phyloP scores from a whole-genome alignment of 1,140 invertebrate genomes.

The Dreissena rostriformis region DNA sequence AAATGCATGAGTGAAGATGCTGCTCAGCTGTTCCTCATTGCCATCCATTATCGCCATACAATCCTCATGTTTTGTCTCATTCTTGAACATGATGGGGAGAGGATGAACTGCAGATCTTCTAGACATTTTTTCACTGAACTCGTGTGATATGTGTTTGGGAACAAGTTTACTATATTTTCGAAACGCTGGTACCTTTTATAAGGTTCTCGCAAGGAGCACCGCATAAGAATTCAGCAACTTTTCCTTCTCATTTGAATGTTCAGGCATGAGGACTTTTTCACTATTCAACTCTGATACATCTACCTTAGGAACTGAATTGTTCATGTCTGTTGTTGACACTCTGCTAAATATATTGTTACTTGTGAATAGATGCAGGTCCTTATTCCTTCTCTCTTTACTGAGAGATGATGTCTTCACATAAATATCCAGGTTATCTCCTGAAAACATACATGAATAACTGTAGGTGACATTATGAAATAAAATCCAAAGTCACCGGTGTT shows the following conservation, averaged over 20 bases:
- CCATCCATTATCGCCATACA: conserved; percentile 32
- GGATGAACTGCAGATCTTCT: conserved; percentile 3
- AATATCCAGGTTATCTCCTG: conserved; percentile 36
- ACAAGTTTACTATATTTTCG: not conserved
- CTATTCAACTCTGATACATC: not conserved
- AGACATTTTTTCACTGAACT: conserved; percentile 36
- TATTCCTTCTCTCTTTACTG: conserved; percentile 12
- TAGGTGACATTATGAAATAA: no score
- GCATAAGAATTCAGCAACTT: not conserved
- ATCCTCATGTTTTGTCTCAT: conserved; percentile 41
- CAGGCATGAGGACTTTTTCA: conserved; percentile 10
- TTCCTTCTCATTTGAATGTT: not conserved
- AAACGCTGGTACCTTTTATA: conserved; percentile 24
- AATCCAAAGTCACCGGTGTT: no score
- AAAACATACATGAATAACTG: conserved; percentile 2
- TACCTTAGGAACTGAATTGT: conserved; percentile 1
- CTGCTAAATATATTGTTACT: conserved; percentile 30
- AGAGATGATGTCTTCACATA: conserved; percentile 35
- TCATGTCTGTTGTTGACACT: conserved; percentile 21
- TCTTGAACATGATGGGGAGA: conserved; percentile 27
- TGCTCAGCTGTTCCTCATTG: conserved; percentile 14
- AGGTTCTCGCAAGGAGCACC: conserved; percentile 10
- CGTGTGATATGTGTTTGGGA: conserved; percentile 14
- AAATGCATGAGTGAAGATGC: conserved; percentile 11
- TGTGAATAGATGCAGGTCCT: conserved; percentile 35